Evolutionary conservation across 1,140 invertebrate genomes (phyloP).

Genomic region (Leptopilina clavipes): DNA sequence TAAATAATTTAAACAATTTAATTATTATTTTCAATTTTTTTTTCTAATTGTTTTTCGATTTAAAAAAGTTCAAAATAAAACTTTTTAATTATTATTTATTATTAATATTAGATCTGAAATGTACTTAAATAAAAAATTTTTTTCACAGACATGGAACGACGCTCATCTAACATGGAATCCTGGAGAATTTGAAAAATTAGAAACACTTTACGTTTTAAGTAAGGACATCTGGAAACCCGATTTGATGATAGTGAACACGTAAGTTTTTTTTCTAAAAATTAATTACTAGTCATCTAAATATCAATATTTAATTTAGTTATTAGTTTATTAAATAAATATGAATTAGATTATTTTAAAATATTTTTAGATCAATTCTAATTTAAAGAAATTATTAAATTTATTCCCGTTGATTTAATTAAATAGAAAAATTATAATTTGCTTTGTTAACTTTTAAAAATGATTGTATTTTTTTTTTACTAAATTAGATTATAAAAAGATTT

Average conservation of each 20-base stretch:
- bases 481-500: neutral
- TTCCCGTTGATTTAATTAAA: neutral
- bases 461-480: too few species aligned
- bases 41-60: too few species aligned
- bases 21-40: neutral
- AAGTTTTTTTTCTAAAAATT: constrained; percentile 40
- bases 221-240: constrained; percentile 73
- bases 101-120: neutral
- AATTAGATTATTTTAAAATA: too few species aligned
- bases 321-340: too few species aligned
- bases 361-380: too few species aligned
- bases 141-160: constrained; percentile 69
- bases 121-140: neutral
- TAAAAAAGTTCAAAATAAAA: too few species aligned
- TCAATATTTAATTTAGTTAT: too few species aligned
- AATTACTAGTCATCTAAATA: too few species aligned
- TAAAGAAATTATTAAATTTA: too few species aligned
- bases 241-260: constrained; percentile 72
- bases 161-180: constrained; percentile 70
- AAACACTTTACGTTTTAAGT: constrained; percentile 60
- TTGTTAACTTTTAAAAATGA: too few species aligned
- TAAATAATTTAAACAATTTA: constrained; percentile 43
- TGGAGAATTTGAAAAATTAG: constrained; percentile 65
- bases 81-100: too few species aligned
- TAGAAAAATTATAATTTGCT: too few species aligned